Base-by-base conservation (phyloP, 2,888 invertebrate species). In the Melinopterus prodromus region DNA sequence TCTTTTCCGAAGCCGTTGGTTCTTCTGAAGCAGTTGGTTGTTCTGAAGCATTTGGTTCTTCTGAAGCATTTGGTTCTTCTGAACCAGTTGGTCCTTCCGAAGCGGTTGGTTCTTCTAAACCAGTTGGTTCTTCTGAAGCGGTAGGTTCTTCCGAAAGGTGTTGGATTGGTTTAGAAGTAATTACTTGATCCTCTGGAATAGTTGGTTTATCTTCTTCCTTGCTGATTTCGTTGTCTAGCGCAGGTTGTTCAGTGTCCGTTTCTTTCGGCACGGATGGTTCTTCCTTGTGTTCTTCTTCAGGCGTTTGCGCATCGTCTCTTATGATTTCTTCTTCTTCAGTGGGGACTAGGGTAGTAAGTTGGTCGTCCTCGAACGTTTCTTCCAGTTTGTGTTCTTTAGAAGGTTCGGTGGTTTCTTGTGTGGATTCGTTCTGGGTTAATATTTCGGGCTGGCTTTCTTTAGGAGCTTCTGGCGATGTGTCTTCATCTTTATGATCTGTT, bases 311-410 rank as follows among this genome's bases (percentile, higher is more conserved):
- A 79, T 83, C 69, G 78, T 82, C 81, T 82, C 82, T 79, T 83
- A 81, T 70, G 81, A 81, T 74, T 80, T 79, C 79, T 77, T 84
- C 82, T 81, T 82, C 82, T 70, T 83, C 83, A 36, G 81, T 78
- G 69, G 81, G 79, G 77, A 35, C 77, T 72, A 78, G 36, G 16
- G n/a, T 74, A 74, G 74, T 35, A 36, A 76, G 77, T 69, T 80
- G 80, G 37, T 69, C 70, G 70, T 79, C 76, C 36, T 77, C 78
- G 38, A 79, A 37, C 26, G 74, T 71, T 77, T 82, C 79, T 78
- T 80, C 80, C 15, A 72, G 76, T 15, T 38, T 70, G 37, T 53
- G 35, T 77, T 76, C 74, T 78, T 75, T 69, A 70, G 77, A 79
- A 77, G 80, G 76, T 5, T 26, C 15, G 37, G 76, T 74, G 77